A percentile compares a stretch with the other conserved stretches of the same genome.
These are phyloP conservation scores for Laodelphax striatellus DNA, from an alignment of 1,140 invertebrate species.

Conservation along the genomic window DNA sequence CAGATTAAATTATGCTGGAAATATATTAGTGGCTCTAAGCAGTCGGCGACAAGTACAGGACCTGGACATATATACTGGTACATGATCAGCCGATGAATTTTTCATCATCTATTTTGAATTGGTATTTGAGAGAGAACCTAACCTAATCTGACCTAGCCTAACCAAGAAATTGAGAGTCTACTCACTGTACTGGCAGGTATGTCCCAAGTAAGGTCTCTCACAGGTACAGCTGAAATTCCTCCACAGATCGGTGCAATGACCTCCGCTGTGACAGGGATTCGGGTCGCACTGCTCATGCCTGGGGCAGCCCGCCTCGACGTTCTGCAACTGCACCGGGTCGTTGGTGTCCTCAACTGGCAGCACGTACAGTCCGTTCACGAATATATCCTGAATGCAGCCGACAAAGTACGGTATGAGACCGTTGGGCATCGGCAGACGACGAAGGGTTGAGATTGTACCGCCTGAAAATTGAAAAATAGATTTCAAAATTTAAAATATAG, in stretches of 20 bases:
- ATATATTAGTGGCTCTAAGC: no score
- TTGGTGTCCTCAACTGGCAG: conserved; percentile 21
- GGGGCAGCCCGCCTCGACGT: conserved; percentile 57
- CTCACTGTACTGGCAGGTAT: conserved; percentile 76
- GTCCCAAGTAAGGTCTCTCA: conserved; percentile 72
- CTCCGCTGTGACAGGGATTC: conserved; percentile 77
- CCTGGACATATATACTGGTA: no score
- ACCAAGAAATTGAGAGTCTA: conserved; percentile 7
- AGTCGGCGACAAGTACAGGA: no score
- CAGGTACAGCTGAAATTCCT: conserved; percentile 75
- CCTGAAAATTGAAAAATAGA: background rate
- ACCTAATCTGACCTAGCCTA: background rate
- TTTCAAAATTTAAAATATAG: background rate
- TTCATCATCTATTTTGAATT: no score
- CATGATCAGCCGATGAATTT: no score
- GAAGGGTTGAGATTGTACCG: conserved; percentile 38
- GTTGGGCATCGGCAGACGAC: conserved; percentile 50
- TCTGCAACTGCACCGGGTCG: conserved; percentile 33
- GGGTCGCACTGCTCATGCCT: conserved; percentile 67
- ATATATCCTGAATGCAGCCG: conserved; percentile 84
- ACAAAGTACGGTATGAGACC: conserved; percentile 65
- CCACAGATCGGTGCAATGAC: conserved; percentile 82
- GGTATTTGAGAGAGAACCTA: background rate
- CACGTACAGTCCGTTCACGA: conserved; percentile 53
- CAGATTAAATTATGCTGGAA: no score